Base-by-base conservation (phyloP, 1,140 invertebrate species). In the Caenorhabditis tropicalis region DNA sequence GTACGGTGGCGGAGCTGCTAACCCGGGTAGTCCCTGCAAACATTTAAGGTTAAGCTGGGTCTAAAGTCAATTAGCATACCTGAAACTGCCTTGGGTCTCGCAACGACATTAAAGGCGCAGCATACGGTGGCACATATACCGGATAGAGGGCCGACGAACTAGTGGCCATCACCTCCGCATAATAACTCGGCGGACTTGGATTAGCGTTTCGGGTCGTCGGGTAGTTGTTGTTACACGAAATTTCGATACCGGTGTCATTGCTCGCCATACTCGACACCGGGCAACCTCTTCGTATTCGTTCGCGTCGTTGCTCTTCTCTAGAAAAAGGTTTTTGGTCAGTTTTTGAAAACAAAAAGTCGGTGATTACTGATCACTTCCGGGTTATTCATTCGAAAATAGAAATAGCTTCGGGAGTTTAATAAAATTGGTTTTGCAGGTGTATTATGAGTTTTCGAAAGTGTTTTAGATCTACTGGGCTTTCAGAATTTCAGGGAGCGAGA, bases 11-110 rank as follows among this genome's bases (percentile, higher is more conserved):
- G 82, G 82, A 19, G 82, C 82, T 48, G 60, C 82, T 5, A 82
- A 27, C 2, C 82, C 82, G 15, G 82, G 82, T 31, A 82, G 24
- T 31, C 82, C 82, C 82, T 82, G 58, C 4, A 82, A 82, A 46
- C 53, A 58, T 31, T 33, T 19, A 43, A 0, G 27, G 29, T 49
- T 33, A 12, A 33, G 10, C 12, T 24, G 39, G 33, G 19, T 79
- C 21, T 51, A 4, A 80, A 1, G 19, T 31, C 39, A 6, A 10
- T 33, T 33, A 4, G 9, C 31, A 12, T 46, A 82, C 81, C 81
- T 82, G 82, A 27, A 82, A 82, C 31, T 82, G 82, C 15, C 82
- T 31, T 49, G 82, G 82, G 49, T 82, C 82, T 19, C 82, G 12
- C n/a, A 82, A 74, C 15, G 82, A 82, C 39, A 36, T 74, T 3